Evolutionary conservation across 2,797 vertebrate species (phyloP), one percentile per base, ranked within the genome.

Genomic region (Manis crassicaudata): DNA sequence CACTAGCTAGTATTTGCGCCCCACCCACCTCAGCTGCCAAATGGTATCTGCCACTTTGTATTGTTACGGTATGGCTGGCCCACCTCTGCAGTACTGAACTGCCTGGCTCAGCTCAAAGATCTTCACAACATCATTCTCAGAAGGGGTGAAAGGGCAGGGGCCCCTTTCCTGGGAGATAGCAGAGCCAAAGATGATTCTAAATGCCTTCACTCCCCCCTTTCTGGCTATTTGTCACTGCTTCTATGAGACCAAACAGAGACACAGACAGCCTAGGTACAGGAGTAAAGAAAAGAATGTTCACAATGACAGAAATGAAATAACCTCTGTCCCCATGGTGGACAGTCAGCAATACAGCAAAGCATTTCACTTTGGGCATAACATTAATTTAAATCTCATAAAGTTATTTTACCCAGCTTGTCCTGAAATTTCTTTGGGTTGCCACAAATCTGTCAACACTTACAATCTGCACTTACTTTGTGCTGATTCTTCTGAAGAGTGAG

Each of bases 401-500:
- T 46, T 85, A 40, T 94, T 88, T 82, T 86, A 40, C n/a, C 54
- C 46, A 50, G 14, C 12, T 81, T 85, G 40, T 83, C 21, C 60
- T 87, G 76, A 90, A 90, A 77, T 92, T 67, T 94, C 72, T 87
- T 83, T 63, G 11, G 90, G 68, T 13, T 77, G 73, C 50, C 62
- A 82, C 62, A 73, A 73, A 27, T 58, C 83, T 60, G 14, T 37
- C 92, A 68, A 7, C 43, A 25, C 25, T 21, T 1, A 62, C 90
- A 79, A 88, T 86, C 52, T 68, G 29, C 76, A 37, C 29, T 27
- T 76, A 40, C 52, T 65, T 60, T 63, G 67, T n/a, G 77, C 23
- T 50, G 84, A 84, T 68, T 88, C 91, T 96, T 80, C 86, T 93
- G 72, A 92, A 87, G 27, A 7, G n/a, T 93, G 27, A 7, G n/a